Evolutionary conservation across 2,888 invertebrate species (phyloP).

Genomic region (Diaprepes abbreviatus): DNA sequence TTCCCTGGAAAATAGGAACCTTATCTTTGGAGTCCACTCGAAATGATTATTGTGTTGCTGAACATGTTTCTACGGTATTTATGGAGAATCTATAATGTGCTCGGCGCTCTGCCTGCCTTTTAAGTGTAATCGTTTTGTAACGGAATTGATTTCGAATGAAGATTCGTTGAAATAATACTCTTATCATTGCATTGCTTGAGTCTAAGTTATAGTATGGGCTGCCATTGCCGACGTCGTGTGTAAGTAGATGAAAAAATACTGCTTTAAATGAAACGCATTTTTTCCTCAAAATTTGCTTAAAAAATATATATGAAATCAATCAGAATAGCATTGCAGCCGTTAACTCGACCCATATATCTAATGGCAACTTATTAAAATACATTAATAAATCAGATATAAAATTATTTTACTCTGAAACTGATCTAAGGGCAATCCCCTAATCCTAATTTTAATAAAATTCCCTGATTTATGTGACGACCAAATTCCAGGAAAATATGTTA

Average conservation of each 20-base stretch:
- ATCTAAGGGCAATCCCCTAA: slow-evolving; percentile 14
- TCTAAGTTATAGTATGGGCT: slow-evolving; percentile 20
- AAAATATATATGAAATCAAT: no score
- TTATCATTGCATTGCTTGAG: slow-evolving; percentile 21
- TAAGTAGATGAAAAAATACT: not conserved
- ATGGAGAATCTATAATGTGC: slow-evolving; percentile 44
- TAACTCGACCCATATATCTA: no score
- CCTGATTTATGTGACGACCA: slow-evolving; percentile 28
- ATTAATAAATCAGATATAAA: slow-evolving; percentile 6
- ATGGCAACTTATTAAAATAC: not conserved
- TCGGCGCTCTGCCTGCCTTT: slow-evolving; percentile 29
- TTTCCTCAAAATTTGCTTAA: no score
- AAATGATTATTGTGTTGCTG: slow-evolving; percentile 43
- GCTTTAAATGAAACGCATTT: no score
- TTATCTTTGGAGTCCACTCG: slow-evolving; percentile 42
- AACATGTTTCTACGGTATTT: slow-evolving; percentile 43
- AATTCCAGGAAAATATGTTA: slow-evolving; percentile 36
- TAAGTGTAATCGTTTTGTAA: slow-evolving; percentile 45
- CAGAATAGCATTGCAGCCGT: no score
- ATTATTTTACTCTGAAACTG: not conserved
- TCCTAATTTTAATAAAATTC: slow-evolving; percentile 21
- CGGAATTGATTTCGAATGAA: slow-evolving; percentile 35
- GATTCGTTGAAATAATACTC: slow-evolving; percentile 41
- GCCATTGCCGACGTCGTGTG: not conserved
- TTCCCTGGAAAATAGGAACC: slow-evolving; percentile 32